These are phyloP conservation scores for Hylia prasina DNA, from an alignment of 2,113 vertebrate species.

Conservation along the genomic window DNA sequence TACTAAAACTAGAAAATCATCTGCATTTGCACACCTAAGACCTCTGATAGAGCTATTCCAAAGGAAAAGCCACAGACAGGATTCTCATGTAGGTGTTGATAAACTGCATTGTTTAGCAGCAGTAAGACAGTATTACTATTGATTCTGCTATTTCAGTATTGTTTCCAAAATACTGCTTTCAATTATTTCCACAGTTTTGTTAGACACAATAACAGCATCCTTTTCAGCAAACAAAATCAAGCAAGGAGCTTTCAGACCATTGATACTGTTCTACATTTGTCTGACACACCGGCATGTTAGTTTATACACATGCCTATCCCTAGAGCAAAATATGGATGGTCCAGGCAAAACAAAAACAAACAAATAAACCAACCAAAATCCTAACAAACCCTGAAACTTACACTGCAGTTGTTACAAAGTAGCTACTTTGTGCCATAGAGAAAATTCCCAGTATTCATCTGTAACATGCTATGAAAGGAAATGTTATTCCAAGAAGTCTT, in stretches of 20 bases:
- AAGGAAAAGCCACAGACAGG: background rate
- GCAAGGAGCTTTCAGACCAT: background rate
- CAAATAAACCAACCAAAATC: background rate
- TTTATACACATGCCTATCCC: background rate
- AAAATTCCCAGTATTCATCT: background rate
- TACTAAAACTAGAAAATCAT: background rate
- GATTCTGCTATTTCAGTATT: background rate
- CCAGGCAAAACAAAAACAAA: background rate
- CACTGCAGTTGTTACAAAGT: fast-evolving
- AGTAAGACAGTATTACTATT: background rate
- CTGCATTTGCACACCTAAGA: background rate
- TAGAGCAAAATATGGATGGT: background rate
- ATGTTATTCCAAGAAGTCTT: background rate
- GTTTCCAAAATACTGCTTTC: background rate
- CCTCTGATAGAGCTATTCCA: background rate
- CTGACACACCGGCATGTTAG: background rate
- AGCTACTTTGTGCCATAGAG: background rate
- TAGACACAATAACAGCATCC: background rate
- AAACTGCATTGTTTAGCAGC: background rate
- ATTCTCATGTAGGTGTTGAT: background rate
- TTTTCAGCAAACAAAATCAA: background rate
- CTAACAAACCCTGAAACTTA: background rate
- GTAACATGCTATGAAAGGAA: background rate
- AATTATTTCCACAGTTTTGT: background rate
- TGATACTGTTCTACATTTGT: background rate